Conservation (phyloP, 2,797 vertebrate genomes). For the Enteromius afrohamiltoni region DNA sequence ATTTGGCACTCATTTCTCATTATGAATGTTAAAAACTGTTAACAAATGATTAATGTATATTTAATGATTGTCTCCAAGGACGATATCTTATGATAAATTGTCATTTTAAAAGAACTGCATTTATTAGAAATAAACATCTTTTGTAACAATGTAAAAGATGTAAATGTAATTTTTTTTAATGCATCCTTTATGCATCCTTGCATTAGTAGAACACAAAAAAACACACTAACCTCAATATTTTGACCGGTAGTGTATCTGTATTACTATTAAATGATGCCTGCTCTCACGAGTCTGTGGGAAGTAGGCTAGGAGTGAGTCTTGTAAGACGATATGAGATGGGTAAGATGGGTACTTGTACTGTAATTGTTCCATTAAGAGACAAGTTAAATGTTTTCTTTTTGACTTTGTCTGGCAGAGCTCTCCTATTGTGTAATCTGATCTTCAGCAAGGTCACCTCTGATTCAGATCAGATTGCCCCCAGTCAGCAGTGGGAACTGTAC, state of each 20-base stretch:
- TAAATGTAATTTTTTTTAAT: neutral
- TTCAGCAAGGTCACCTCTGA: slow-evolving; percentile 64
- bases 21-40: neutral
- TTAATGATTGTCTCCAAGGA: no score
- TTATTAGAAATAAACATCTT: neutral
- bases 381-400: slow-evolving; percentile 41
- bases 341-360: neutral
- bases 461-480: slow-evolving; percentile 55
- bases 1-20: neutral
- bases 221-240: neutral
- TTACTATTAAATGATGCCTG: slow-evolving; percentile 16
- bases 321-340: neutral
- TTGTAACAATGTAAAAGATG: neutral
- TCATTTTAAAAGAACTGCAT: neutral
- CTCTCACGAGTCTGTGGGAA: neutral
- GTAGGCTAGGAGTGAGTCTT: slow-evolving; percentile 7
- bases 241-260: neutral
- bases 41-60: neutral
- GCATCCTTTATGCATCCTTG: neutral
- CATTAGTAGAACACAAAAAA: neutral
- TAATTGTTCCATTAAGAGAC: slow-evolving; percentile 27
- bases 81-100: neutral
- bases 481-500: slow-evolving; percentile 53
- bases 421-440: slow-evolving; percentile 61
- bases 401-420: slow-evolving; percentile 38